These are phyloP conservation scores for Lycocerus yunnanus DNA, from an alignment of 2,888 invertebrate species.

Conservation along the genomic window DNA sequence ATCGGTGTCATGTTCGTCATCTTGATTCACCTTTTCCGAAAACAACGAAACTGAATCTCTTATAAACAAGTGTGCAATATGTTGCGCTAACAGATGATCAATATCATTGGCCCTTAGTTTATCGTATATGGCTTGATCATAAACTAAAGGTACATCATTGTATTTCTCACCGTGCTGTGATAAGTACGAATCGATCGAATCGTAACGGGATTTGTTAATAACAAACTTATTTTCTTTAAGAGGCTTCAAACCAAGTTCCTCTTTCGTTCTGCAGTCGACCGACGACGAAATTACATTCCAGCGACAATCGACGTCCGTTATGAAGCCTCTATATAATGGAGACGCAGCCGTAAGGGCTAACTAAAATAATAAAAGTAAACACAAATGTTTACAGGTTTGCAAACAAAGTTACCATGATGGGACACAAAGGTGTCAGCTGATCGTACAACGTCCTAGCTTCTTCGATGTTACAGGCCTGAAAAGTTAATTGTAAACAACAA, in stretches of 20 bases:
- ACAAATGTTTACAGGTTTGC: not conserved
- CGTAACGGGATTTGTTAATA: constrained; percentile 94
- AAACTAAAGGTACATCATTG: constrained; percentile 91
- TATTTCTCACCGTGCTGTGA: constrained; percentile 88
- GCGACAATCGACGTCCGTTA: constrained; percentile 96
- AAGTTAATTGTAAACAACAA: constrained; percentile 94
- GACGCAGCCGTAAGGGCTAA: constrained; percentile 96
- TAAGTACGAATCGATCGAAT: constrained; percentile 96
- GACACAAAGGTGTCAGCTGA: constrained; percentile 94
- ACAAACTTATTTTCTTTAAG: constrained; percentile 76
- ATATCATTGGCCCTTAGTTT: constrained; percentile 86
- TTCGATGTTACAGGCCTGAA: constrained; percentile 94
- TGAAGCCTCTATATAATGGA: constrained; percentile 89
- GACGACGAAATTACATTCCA: constrained; percentile 97
- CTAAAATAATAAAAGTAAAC: constrained; percentile 57
- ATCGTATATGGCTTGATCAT: constrained; percentile 82
- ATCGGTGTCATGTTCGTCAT: constrained; percentile 92
- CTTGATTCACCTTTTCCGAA: constrained; percentile 92
- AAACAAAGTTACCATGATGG: constrained; percentile 81
- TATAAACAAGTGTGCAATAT: constrained; percentile 97
- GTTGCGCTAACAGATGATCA: constrained; percentile 90
- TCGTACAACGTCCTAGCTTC: constrained; percentile 97
- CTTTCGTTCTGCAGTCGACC: constrained; percentile 92
- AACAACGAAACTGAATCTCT: constrained; percentile 95
- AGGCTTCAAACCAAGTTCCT: constrained; percentile 84